Conservation (phyloP, 2,113 vertebrate species). For the Phodopus roborovskii region DNA sequence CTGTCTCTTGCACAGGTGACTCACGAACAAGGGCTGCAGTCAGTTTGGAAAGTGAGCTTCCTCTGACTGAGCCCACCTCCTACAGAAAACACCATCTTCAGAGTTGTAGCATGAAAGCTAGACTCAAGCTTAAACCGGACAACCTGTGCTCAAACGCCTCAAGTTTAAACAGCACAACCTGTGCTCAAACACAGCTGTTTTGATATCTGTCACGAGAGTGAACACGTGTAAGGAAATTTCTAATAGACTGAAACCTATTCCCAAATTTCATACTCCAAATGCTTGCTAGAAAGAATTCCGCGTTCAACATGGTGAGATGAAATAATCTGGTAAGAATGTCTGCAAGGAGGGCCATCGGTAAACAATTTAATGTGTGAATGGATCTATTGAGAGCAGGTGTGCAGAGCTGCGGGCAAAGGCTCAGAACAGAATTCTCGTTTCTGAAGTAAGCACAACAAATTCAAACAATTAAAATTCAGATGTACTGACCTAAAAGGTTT, state of each 20-base stretch:
- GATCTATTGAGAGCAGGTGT: not conserved
- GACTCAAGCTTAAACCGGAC: slow-evolving; percentile 14
- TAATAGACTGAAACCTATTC: not conserved
- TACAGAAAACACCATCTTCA: slow-evolving; percentile 18
- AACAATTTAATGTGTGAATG: not conserved
- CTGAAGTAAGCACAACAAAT: not conserved
- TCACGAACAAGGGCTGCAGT: not conserved
- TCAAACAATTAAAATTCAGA: slow-evolving; percentile 2
- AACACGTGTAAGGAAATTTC: not conserved
- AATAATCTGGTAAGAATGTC: not conserved
- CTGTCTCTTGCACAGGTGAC: not conserved
- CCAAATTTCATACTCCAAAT: not conserved
- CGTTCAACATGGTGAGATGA: not conserved
- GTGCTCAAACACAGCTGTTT: slow-evolving; percentile 32
- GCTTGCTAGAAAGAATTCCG: not conserved
- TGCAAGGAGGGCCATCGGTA: not conserved
- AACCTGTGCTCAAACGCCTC: not conserved
- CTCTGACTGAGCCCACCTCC: not conserved
- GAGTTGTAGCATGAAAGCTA: slow-evolving; percentile 42
- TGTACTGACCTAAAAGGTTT: not conserved
- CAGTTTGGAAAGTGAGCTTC: not conserved
- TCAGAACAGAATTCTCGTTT: slow-evolving; percentile 11
- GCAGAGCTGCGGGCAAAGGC: slow-evolving; percentile 1
- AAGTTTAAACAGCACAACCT: no score
- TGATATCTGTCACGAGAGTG: slow-evolving; percentile 35